Evolutionary conservation across 23 tunicate genomes (phyloP), one percentile per base, ranked within the genome.

Genomic region (Styela clava): DNA sequence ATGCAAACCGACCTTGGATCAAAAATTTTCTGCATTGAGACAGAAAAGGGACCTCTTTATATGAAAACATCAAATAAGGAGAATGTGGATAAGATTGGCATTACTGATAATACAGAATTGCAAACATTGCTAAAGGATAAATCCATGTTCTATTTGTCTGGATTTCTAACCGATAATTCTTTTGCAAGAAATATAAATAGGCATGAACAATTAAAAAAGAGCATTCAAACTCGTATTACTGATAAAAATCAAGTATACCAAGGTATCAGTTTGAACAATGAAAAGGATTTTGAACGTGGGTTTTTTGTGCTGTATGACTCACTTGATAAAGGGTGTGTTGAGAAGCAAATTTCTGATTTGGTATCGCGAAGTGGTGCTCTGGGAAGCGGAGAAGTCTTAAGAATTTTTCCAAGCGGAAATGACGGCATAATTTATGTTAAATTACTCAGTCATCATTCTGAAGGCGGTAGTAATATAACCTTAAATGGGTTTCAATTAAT

Each of bases 151-250:
- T 71, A 71, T 30, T 16, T 71, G 37, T 71, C 77, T 71, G 32
- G 35, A 22, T 71, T 71, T 71, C 35, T 30, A 3, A 16, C 24
- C 2, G 16, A 3, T 29, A 22, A 28, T 21, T 71, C 35, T 71
- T 71, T 71, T 71, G 34, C 77, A 34, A 71, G 34, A 32, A 71
- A 71, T 71, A 71, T 71, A 71, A 34, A 27, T 3, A 5, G 77
- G 37, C 77, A 71, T 30, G 32, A 28, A 20, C 24, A 71, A 34
- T 30, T 71, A 32, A 71, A 29, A 16, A 71, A 71, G 2, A 34
- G 31, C 30, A 65, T 65, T 3, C 71, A 28, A 3, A 25, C 71
- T 26, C 71, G 5, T 16, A 26, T 65, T 16, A 5, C 71, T 16
- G 16, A 65, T 7, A 65, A 3, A 65, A 25, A 65, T 25, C 71